A percentile compares a stretch with the other conserved stretches of the same genome.
Conservation (phyloP, 2,888 invertebrate genomes). For the Athrips mouffetella region DNA sequence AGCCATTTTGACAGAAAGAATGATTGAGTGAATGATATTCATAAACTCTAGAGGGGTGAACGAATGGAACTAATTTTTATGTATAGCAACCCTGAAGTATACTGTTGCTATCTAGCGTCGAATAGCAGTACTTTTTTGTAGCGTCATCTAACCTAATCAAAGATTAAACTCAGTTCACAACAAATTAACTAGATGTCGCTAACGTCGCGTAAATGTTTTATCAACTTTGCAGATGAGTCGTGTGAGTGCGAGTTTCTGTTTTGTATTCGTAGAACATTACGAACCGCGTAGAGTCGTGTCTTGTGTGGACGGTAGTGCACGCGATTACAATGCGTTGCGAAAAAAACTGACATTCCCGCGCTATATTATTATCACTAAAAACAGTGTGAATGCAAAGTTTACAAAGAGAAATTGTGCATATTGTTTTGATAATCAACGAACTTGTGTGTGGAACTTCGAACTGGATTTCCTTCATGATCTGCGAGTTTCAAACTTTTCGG, state of each 20-base stretch:
- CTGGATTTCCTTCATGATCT: slow-evolving; percentile 39
- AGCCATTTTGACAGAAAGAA: slow-evolving; percentile 76
- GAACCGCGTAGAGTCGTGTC: slow-evolving; percentile 52
- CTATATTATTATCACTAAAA: slow-evolving; percentile 53
- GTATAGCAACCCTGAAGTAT: slow-evolving; percentile 10
- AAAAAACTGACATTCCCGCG: slow-evolving; percentile 61
- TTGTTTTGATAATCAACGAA: slow-evolving; percentile 48
- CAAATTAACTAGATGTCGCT: slow-evolving; percentile 37
- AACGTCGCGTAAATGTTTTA: background rate
- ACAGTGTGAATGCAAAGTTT: slow-evolving; percentile 58
- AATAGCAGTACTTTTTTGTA: slow-evolving; percentile 22
- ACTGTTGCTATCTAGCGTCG: slow-evolving; percentile 21
- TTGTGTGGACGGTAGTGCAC: slow-evolving; percentile 51
- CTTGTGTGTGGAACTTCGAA: slow-evolving; percentile 41
- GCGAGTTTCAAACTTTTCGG: slow-evolving; percentile 3
- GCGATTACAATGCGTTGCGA: slow-evolving; percentile 56
- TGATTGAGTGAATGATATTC: slow-evolving; percentile 27
- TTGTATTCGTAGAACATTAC: slow-evolving; percentile 69
- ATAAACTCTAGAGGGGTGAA: slow-evolving; percentile 16
- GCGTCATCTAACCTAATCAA: slow-evolving; percentile 39
- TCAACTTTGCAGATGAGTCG: slow-evolving; percentile 18
- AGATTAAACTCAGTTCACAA: background rate
- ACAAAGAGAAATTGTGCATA: slow-evolving; percentile 52
- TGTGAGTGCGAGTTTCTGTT: slow-evolving; percentile 30
- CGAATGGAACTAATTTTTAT: slow-evolving; percentile 5